phyloP scores from a whole-genome alignment of 2,888 invertebrate genomes.

The Stramonita haemastoma region DNA sequence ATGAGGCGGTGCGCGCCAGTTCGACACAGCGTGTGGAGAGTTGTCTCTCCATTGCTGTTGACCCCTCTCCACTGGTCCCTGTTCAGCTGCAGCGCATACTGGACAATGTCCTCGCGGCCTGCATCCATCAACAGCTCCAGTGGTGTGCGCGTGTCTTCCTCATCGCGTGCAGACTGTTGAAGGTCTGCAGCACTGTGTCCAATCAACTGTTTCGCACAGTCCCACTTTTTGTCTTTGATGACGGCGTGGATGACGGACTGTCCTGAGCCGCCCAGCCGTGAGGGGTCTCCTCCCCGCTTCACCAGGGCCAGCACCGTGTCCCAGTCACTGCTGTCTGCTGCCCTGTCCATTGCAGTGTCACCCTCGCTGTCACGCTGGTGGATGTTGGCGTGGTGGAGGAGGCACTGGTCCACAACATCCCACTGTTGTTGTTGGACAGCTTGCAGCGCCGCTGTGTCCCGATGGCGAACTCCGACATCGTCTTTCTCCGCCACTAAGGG shows the following conservation, averaged over 20 bases:
- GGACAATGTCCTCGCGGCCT: background rate
- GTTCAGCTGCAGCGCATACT: background rate
- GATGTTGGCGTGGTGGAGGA: background rate
- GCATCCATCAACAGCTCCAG: background rate
- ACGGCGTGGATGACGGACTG: background rate
- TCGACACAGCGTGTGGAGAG: background rate
- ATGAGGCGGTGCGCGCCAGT: background rate
- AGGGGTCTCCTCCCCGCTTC: background rate
- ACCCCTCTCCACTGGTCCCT: background rate
- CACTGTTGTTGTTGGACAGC: conserved; percentile 5
- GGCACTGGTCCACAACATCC: conserved; percentile 18
- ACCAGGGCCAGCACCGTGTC: background rate
- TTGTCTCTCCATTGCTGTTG: background rate
- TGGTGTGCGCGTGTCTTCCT: background rate
- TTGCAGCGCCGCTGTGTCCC: background rate
- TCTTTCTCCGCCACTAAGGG: conserved; percentile 15
- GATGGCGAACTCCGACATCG: background rate
- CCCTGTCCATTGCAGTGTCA: background rate
- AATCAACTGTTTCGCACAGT: background rate
- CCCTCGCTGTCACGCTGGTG: background rate
- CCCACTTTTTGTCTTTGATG: background rate
- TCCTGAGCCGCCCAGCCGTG: background rate
- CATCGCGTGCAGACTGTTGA: background rate
- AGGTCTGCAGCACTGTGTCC: background rate
- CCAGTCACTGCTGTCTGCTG: background rate